These are phyloP conservation scores for Chloroceryle amazona DNA, from an alignment of 2,797 vertebrate species.

Conservation along the genomic window DNA sequence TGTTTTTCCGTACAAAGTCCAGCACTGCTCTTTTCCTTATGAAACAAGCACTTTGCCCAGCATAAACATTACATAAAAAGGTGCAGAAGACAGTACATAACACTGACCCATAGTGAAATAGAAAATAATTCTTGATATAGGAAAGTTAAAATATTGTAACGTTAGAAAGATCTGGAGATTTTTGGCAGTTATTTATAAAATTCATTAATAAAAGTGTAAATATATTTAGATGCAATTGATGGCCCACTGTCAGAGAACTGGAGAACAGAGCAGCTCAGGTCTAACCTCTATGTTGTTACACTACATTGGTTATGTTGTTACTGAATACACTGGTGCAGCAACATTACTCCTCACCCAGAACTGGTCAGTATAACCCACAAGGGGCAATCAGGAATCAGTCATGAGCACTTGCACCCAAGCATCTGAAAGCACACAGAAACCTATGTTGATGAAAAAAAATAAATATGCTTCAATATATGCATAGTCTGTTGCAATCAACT, in stretches of 20 bases:
- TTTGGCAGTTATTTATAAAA: not conserved
- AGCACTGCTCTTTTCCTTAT: too few relatives aligned
- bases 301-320: too few relatives aligned
- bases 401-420: not conserved
- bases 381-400: rapidly evolving
- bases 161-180: not conserved
- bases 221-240: not conserved
- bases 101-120: not conserved
- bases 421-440: not conserved
- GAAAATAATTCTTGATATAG: not conserved
- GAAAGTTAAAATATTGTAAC: not conserved
- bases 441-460: not conserved
- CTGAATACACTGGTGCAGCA: not conserved
- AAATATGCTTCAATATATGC: not conserved
- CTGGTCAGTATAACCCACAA: not conserved
- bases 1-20: too few relatives aligned
- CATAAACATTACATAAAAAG: not conserved
- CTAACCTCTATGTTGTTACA: not conserved
- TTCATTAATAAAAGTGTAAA: not conserved
- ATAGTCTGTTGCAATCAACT: not conserved
- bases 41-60: not conserved
- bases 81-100: not conserved
- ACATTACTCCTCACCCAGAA: not conserved
- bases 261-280: not conserved
- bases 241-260: not conserved